Conservation (phyloP, 2,113 vertebrate genomes). For the Ancistrus triradiatus region DNA sequence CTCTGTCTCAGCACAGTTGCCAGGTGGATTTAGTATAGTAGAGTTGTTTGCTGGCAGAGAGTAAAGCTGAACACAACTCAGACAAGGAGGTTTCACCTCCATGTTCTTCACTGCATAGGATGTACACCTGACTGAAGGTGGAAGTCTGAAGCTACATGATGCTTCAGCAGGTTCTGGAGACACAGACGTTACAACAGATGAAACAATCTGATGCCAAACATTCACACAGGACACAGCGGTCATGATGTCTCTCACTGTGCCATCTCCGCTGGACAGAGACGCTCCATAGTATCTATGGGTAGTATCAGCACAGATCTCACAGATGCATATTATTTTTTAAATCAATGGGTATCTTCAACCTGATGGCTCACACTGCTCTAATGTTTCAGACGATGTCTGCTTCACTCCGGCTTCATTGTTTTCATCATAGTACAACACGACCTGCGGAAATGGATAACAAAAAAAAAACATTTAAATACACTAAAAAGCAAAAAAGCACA, state of each 20-base stretch:
- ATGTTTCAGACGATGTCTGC: not conserved
- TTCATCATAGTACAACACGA: not conserved
- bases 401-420: not conserved
- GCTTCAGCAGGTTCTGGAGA: not conserved
- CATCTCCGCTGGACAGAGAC: conserved; percentile 4
- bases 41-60: not conserved
- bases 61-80: not conserved
- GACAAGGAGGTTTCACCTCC: not conserved
- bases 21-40: not conserved
- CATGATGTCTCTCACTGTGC: not conserved
- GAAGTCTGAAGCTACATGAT: not conserved
- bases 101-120: not conserved
- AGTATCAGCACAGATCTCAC: not conserved
- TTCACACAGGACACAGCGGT: conserved; percentile 5
- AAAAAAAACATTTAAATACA: not conserved
- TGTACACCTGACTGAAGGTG: not conserved
- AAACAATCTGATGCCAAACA: not conserved
- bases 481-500: not conserved
- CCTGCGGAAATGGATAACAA: not conserved
- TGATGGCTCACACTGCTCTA: too few relatives aligned
- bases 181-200: not conserved
- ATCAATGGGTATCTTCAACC: not conserved
- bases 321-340: not conserved
- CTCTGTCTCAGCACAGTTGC: conserved; percentile 20
- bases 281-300: not conserved